Evolutionary conservation across 2,888 invertebrate species (phyloP), one percentile per base, ranked within the genome.

Genomic region (Pristionchus maxplancki): DNA sequence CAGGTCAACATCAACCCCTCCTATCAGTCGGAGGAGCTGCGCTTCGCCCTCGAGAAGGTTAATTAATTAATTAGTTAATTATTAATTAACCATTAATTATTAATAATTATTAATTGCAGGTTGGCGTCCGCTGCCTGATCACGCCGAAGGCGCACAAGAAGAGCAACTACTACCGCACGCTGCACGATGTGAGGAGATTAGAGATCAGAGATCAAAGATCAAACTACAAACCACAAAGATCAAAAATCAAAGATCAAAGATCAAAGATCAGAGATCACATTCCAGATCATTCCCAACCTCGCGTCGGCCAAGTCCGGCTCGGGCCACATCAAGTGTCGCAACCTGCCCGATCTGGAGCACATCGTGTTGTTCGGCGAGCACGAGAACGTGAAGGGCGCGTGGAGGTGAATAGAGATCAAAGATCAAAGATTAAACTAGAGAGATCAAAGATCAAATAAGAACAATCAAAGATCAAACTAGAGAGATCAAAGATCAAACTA

Each of bases 1-100:
- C 95, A 96, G 95, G 97, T 97, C 15, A 96, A 96, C 86, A 96
- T 97, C 44, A 97, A 97, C 90, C 95, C 97, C 0, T 96, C 96
- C 0, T 97, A 97, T 94, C 96, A 96, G 94, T 95, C 96, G 0
- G 95, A 95, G 15, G 97, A 97, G 94, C 91, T 97, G 1, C 96
- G 96, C 87, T 97, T 96, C 94, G 96, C 96, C 88, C 93, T 97
- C 37, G 96, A 96, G 50, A 97, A 97, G 95, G 86, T 67, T 28
- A 48, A 15, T 40, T 96, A 1, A 96, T 96, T 24, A 93, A 97
- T 50, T 28, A n/a, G 13, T 20, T 3, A 82, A 15, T 82, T 50
- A 82, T 50, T 28, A n/a, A 28, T 34, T 28, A 82, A 15, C 34
- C 24, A 82, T n/a, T 74, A 44, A 74, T n/a, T 31, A 34, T 9